A percentile compares a stretch with the other conserved stretches of the same genome.
These are phyloP conservation scores for Phytoseiulus persimilis DNA, from an alignment of 2,888 invertebrate species.

Conservation along the genomic window DNA sequence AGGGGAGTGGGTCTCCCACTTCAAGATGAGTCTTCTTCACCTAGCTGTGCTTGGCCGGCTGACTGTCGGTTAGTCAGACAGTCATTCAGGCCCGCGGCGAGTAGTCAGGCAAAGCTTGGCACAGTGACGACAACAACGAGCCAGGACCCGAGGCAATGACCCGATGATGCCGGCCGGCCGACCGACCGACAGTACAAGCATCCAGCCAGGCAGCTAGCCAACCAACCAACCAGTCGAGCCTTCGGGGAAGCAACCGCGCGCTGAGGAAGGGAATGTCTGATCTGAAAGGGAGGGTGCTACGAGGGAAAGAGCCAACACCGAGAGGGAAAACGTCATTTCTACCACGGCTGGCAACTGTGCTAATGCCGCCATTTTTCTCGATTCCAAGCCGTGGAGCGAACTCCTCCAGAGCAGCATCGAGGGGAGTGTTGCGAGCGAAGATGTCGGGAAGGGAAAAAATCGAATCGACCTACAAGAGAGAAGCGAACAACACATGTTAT, in stretches of 20 bases:
- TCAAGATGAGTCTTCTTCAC: neutral
- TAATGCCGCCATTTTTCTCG: neutral
- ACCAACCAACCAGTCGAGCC: neutral
- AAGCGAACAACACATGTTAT: no score
- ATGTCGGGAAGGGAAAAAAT: no score
- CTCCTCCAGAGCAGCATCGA: no score
- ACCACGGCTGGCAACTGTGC: neutral
- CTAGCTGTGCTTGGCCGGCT: neutral
- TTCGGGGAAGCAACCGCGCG: neutral
- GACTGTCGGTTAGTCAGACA: neutral
- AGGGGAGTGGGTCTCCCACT: no score
- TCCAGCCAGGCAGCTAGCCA: neutral
- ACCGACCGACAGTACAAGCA: neutral
- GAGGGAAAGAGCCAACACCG: neutral
- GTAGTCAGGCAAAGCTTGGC: neutral
- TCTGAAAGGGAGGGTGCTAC: neutral
- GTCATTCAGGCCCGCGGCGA: neutral
- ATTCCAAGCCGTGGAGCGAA: neutral
- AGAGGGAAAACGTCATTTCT: neutral
- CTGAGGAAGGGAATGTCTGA: neutral
- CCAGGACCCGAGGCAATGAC: slow-evolving; percentile 5
- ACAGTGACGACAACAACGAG: slow-evolving; percentile 5
- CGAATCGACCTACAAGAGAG: no score
- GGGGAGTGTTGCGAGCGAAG: no score
- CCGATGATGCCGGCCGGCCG: slow-evolving; percentile 5